Evolutionary conservation across 2,113 vertebrate genomes (phyloP).

Genomic region (Coracopsis vasa): DNA sequence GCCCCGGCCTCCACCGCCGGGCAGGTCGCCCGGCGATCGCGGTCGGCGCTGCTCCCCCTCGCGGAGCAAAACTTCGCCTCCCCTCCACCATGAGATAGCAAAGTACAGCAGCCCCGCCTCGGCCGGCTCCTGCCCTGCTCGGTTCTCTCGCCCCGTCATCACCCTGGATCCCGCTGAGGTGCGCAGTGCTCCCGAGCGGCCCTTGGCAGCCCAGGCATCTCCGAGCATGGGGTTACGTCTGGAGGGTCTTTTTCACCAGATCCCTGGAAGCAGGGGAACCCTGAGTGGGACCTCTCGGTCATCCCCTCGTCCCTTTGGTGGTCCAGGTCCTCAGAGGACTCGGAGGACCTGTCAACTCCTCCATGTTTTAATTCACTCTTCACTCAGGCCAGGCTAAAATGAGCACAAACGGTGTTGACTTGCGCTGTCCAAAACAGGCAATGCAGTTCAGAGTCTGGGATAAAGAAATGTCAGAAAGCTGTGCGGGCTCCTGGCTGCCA

Average conservation of each 20-base stretch:
- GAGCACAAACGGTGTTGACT: neutral
- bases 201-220: no score
- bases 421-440: neutral
- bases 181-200: rapidly evolving
- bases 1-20: neutral
- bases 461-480: neutral
- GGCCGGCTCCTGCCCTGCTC: neutral
- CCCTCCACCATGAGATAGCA: rapidly evolving
- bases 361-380: rapidly evolving
- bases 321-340: no score
- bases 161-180: rapidly evolving
- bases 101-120: neutral
- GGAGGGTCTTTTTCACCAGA: neutral
- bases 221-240: neutral
- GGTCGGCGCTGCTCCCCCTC: neutral
- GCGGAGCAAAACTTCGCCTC: neutral
- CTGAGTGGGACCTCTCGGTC: rapidly evolving
- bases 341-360: neutral
- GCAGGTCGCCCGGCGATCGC: neutral
- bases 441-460: rapidly evolving
- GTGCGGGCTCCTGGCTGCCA: rapidly evolving
- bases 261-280: neutral
- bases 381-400: neutral
- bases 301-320: neutral
- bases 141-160: neutral